A percentile compares a stretch with the other conserved stretches of the same genome.
phyloP scores from a whole-genome alignment of 2,113 vertebrate species.

The Nothobranchius furzeri region DNA sequence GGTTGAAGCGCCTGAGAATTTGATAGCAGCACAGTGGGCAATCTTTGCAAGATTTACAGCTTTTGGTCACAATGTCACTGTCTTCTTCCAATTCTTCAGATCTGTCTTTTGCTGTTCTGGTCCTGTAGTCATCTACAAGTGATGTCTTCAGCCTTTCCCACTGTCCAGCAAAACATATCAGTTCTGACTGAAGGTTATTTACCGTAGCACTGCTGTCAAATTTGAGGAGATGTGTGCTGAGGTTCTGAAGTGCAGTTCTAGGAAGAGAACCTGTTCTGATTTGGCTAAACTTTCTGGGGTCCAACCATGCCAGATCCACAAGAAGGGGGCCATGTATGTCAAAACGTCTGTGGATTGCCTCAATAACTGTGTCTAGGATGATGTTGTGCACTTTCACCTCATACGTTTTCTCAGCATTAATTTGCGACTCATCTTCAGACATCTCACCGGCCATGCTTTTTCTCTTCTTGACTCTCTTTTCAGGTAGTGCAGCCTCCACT shows the following conservation, averaged over 20 bases:
- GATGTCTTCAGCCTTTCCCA: neutral
- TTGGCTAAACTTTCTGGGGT: neutral
- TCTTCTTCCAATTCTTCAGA: too few relatives aligned
- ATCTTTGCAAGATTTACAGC: too few relatives aligned
- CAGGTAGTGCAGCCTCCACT: neutral
- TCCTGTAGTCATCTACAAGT: neutral
- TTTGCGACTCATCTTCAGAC: neutral
- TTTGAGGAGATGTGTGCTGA: neutral
- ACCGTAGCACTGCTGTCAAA: neutral
- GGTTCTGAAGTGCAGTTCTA: neutral
- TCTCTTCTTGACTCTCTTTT: slow-evolving; percentile 1
- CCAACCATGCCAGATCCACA: neutral
- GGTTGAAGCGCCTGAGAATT: too few relatives aligned
- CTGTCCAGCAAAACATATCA: neutral
- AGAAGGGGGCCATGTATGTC: neutral
- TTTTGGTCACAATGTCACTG: too few relatives aligned
- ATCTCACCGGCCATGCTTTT: neutral
- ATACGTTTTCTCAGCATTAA: neutral
- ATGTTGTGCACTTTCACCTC: neutral
- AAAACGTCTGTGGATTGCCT: slow-evolving; percentile 1
- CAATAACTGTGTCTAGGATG: neutral
- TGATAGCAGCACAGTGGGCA: too few relatives aligned
- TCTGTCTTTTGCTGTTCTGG: too few relatives aligned
- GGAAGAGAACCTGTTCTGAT: neutral
- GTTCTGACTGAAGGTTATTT: neutral